Evolutionary conservation across 2,888 invertebrate species (phyloP), one percentile per base, ranked within the genome.

Genomic region (Yponomeuta evonymella): DNA sequence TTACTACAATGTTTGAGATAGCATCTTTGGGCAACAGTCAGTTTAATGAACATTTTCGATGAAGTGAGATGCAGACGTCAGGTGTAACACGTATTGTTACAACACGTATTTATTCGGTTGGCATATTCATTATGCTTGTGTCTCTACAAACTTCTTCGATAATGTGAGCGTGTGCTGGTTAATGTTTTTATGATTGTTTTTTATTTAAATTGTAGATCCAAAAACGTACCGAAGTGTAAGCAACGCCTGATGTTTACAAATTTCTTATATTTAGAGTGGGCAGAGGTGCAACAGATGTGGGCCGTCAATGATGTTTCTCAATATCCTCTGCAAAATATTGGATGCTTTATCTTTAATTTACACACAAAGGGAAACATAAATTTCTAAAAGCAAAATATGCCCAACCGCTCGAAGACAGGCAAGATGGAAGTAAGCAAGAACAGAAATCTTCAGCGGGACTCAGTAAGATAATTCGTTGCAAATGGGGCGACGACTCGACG

Each of bases 1-100:
- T 84, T 81, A 81, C 85, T 87, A 85, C 82, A 48, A 68, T 36
- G 83, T n/a, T 71, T 77, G 82, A 86, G 84, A 86, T 84, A 83
- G 79, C 79, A 81, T 81, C 79, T 84, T 86, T 85, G 83, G 81
- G 85, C 84, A 85, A 86, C 78, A 74, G 71, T 73, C 76, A 78
- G 78, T 78, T 78, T 73, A 76, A 79, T 78, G 74, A 74, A 75
- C 72, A 74, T 72, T 72, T 71, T 71, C 73, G 73, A 72, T 74
- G 73, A 75, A 73, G 72, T 74, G 73, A 76, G 76, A 78, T 78
- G 76, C 69, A 65, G 72, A 67, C 70, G 70, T 48, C 51, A 15
- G 15, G 51, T 58, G 51, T 51, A 12, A 8, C 51, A 51, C 12
- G 10, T 51, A 10, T 12, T 4, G n/a, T n/a, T n/a, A n/a, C n/a